These are phyloP conservation scores for Dasypus novemcinctus DNA, from an alignment of 2,113 vertebrate genomes.

Conservation along the genomic window DNA sequence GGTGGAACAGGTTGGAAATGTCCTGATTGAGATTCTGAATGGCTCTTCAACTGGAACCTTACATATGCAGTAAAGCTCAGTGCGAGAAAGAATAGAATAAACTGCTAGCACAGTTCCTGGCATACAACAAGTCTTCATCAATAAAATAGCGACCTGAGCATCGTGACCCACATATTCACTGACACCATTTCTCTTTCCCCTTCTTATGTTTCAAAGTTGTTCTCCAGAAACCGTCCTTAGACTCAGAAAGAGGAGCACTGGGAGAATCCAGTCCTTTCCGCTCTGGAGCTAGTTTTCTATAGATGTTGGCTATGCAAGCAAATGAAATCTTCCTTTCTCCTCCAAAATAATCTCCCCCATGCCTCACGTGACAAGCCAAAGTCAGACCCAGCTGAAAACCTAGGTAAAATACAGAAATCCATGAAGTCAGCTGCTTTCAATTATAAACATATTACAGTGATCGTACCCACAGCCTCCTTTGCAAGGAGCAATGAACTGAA, in stretches of 20 bases:
- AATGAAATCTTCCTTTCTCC: background rate
- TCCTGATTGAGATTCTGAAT: background rate
- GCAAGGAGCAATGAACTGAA: slow-evolving; percentile 64
- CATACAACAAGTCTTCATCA: background rate
- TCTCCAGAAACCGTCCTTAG: background rate
- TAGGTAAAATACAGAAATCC: slow-evolving; percentile 70
- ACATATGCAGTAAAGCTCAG: background rate
- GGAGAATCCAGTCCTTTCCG: background rate
- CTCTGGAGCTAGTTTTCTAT: background rate
- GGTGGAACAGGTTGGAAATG: background rate
- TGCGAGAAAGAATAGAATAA: background rate
- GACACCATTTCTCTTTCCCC: background rate
- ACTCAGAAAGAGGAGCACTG: background rate
- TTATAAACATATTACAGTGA: slow-evolving; percentile 66
- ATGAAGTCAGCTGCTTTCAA: slow-evolving; percentile 69
- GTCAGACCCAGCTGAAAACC: slow-evolving; percentile 66
- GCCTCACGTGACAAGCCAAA: slow-evolving; percentile 57
- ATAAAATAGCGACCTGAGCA: background rate
- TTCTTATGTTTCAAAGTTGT: background rate
- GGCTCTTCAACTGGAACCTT: background rate
- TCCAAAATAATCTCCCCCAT: background rate
- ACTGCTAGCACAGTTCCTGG: background rate
- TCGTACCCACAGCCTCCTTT: slow-evolving; percentile 61
- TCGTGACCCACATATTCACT: background rate
- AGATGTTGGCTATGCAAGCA: background rate